phyloP scores from a whole-genome alignment of 2,113 vertebrate species.

The Lampris incognitus region DNA sequence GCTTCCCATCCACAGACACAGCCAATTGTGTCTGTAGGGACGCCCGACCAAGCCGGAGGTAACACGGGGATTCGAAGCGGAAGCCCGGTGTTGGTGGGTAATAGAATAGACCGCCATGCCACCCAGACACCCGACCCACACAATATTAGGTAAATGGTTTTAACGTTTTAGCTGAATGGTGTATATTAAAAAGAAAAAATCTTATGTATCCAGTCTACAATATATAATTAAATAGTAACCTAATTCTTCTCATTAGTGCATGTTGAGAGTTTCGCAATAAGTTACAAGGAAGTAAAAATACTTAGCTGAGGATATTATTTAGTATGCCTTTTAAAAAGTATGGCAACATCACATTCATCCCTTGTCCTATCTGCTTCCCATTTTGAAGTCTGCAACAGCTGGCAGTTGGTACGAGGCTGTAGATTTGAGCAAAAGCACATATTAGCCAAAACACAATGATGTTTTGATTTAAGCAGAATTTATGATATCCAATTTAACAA shows the following conservation, averaged over 20 bases:
- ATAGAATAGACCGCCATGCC: too few relatives aligned
- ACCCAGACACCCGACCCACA: too few relatives aligned
- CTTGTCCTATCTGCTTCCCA: neutral
- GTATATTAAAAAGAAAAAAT: constrained; percentile 10
- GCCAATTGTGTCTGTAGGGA: too few relatives aligned
- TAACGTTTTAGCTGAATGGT: too few relatives aligned
- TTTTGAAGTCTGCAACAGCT: neutral
- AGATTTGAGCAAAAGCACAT: neutral
- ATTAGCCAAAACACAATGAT: neutral
- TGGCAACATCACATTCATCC: constrained; percentile 1
- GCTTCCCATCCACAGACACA: too few relatives aligned
- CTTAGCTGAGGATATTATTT: neutral
- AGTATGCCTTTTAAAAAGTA: constrained; percentile 22
- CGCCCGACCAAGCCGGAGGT: too few relatives aligned
- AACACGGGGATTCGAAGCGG: too few relatives aligned
- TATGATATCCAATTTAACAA: too few relatives aligned
- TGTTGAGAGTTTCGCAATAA: constrained; percentile 6
- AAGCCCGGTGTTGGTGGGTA: too few relatives aligned
- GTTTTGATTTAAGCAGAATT: neutral
- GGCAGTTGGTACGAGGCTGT: neutral
- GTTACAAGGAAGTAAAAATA: neutral
- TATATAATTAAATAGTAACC: constrained; percentile 19
- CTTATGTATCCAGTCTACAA: constrained; percentile 18
- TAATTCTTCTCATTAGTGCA: constrained; percentile 8
- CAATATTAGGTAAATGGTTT: too few relatives aligned